Conservation (phyloP, 2,888 invertebrate genomes). For the Pecten maximus region DNA sequence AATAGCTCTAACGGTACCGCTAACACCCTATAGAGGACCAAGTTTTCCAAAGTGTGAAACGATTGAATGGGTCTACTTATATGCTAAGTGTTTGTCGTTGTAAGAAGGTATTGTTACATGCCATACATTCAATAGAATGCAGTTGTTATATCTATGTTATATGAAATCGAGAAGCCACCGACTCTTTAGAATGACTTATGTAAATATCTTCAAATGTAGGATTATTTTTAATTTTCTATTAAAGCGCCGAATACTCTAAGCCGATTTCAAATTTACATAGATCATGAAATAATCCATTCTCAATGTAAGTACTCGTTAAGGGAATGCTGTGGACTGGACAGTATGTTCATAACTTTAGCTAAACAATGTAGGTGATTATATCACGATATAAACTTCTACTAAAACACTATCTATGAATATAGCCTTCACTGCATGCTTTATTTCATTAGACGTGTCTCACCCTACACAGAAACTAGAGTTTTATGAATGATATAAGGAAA, state of each 20-base stretch:
- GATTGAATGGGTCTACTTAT: not conserved
- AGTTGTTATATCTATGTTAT: not conserved
- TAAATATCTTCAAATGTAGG: not conserved
- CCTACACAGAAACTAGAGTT: too few species aligned
- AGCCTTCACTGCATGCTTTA: too few species aligned
- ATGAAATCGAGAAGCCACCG: not conserved
- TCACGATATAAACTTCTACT: too few species aligned
- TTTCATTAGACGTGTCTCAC: too few species aligned
- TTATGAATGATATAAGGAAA: too few species aligned
- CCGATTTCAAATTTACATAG: not conserved
- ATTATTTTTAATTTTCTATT: not conserved
- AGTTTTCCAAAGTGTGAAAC: not conserved
- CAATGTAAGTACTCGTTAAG: too few species aligned
- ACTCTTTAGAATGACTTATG: not conserved
- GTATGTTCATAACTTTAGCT: too few species aligned
- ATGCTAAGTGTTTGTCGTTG: not conserved
- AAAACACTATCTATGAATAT: too few species aligned
- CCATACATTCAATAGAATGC: not conserved
- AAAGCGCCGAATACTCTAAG: not conserved
- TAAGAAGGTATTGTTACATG: not conserved
- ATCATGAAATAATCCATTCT: too few species aligned
- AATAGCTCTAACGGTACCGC: constrained; percentile 11
- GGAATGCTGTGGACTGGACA: too few species aligned
- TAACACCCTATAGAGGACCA: not conserved
- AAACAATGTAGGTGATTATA: too few species aligned